Conservation (phyloP, 2,113 vertebrate species). For the Myotis brandtii region DNA sequence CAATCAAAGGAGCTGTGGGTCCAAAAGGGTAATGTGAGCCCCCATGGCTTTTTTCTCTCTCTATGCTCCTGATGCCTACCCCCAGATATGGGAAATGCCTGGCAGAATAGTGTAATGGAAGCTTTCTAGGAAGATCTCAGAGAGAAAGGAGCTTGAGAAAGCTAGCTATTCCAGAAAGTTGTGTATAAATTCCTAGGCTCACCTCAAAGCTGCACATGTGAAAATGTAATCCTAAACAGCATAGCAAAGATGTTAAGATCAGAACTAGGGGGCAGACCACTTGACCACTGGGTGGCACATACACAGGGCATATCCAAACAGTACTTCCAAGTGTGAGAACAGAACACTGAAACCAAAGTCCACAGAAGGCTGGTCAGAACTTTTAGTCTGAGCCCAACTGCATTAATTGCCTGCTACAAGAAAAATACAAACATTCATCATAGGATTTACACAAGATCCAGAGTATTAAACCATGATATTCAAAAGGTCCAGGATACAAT, state of each 20-base stretch:
- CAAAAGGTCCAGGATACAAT: constrained; percentile 5
- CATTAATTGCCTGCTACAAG: not conserved
- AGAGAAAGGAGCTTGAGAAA: not conserved
- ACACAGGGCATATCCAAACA: not conserved
- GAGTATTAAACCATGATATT: not conserved
- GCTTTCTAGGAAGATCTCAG: not conserved
- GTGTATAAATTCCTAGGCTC: not conserved
- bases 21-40: not conserved
- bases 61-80: not conserved
- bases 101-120: not conserved
- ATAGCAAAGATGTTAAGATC: not conserved
- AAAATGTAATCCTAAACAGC: not conserved
- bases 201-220: not conserved
- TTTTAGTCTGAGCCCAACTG: not conserved
- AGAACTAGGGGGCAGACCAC: not conserved
- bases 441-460: not conserved
- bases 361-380: not conserved
- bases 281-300: not conserved
- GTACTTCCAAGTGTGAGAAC: not conserved
- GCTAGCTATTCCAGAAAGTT: not conserved
- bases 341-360: not conserved
- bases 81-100: not conserved
- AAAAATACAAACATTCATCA: not conserved
- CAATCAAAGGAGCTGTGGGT: not conserved
- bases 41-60: not conserved